Conservation (phyloP, 2,888 invertebrate genomes). For the Gasteruption jaculator region DNA sequence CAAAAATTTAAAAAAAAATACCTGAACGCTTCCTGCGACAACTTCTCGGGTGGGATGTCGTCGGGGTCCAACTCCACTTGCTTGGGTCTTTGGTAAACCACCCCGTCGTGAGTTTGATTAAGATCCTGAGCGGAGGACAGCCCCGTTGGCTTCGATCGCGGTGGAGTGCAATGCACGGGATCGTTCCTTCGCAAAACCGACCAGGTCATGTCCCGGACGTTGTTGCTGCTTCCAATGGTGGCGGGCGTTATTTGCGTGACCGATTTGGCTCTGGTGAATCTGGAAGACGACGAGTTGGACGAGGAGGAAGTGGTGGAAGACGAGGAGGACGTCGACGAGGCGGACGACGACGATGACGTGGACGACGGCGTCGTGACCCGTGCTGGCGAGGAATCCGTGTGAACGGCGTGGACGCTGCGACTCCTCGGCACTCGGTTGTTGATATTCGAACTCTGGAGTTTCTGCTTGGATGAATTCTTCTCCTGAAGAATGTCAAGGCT, state of each 20-base stretch:
- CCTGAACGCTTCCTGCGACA: conserved; percentile 64
- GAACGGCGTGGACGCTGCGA: conserved; percentile 53
- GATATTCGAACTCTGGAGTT: conserved; percentile 28
- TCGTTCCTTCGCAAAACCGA: conserved; percentile 48
- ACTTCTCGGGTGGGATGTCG: conserved; percentile 60
- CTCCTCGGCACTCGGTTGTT: conserved; percentile 52
- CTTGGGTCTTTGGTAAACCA: conserved; percentile 48
- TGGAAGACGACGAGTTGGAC: conserved; percentile 27
- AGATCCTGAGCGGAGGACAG: conserved; percentile 23
- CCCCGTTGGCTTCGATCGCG: conserved; percentile 27
- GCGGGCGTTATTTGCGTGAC: conserved; percentile 50
- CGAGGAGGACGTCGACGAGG: conserved; percentile 24
- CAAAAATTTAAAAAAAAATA: conserved; percentile 16
- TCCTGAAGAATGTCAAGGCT: conserved; percentile 58
- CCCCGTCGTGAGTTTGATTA: conserved; percentile 32
- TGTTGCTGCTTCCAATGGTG: conserved; percentile 48
- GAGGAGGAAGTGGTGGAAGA: conserved; percentile 22
- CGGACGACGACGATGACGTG: conserved; percentile 19
- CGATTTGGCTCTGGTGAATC: conserved; percentile 50
- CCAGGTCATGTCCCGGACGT: conserved; percentile 59
- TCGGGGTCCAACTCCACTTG: conserved; percentile 48
- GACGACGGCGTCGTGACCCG: conserved; percentile 18
- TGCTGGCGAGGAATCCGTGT: conserved; percentile 31
- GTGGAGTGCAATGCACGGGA: conserved; percentile 30
- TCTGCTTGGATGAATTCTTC: conserved; percentile 36